These are phyloP conservation scores for Oophaga sylvatica DNA, from an alignment of 2,797 vertebrate genomes.

Conservation along the genomic window DNA sequence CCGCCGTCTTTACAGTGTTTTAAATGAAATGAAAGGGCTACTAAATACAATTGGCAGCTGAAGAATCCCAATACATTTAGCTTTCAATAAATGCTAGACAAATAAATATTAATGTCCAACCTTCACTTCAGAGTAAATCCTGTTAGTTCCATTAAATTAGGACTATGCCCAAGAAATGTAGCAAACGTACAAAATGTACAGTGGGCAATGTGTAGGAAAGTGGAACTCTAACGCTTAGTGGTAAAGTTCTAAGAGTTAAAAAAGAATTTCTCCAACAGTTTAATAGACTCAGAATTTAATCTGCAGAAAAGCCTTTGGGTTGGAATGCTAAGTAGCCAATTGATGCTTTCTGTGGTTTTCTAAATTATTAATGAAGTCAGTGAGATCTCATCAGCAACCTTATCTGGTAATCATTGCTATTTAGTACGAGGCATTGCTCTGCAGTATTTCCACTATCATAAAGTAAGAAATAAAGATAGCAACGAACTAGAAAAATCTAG, in stretches of 20 bases:
- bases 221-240: background rate
- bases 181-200: background rate
- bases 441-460: background rate
- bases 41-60: constrained; percentile 7
- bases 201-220: background rate
- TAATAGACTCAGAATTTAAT: constrained; percentile 25
- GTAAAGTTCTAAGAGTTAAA: constrained; percentile 25
- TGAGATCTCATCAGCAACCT: constrained; percentile 54
- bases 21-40: constrained; percentile 13
- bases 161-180: background rate
- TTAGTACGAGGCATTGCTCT: constrained; percentile 2
- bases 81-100: constrained; percentile 9
- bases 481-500: background rate
- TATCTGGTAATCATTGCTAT: constrained; percentile 52
- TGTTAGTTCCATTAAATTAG: constrained; percentile 25
- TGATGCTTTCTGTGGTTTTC: constrained; percentile 55
- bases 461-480: background rate
- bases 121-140: constrained; percentile 16
- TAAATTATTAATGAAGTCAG: constrained; percentile 56
- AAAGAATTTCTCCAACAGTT: constrained; percentile 25
- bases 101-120: constrained; percentile 19
- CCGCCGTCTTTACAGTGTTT: background rate
- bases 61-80: constrained; percentile 21
- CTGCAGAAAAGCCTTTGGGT: constrained; percentile 32
- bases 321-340: constrained; percentile 25